Base-by-base conservation (phyloP, 2,888 invertebrate species). In the Erebia aethiops region DNA sequence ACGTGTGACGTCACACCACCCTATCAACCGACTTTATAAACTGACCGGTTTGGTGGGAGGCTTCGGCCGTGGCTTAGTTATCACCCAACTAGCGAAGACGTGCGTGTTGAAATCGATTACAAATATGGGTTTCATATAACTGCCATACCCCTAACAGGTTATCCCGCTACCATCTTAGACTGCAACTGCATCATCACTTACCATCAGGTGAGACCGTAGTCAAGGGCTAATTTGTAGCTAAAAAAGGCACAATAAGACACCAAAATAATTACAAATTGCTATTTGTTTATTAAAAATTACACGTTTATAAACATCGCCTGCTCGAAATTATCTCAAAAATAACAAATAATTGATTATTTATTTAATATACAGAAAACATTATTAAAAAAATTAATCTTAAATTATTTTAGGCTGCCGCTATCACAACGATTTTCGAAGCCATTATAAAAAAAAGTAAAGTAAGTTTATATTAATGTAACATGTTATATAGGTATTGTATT, bases 221-320 rank as follows among this genome's bases (percentile, higher is more conserved):
- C 35, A 35, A 13, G 43, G 9, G 43, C 10, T 43, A 46, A 26
- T 13, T 46, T 10, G 46, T 46, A 13, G 13, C 14, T 51, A 54
- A 9, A 56, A 4, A 56, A 56, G 5, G 13, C 4, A 8, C 2
- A 80, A 78, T 78, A 71, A 80, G 79, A 80, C 76, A 69, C 71
- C 57, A 76, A 16, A 73, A 75, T 77, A 81, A 82, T 81, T 84
- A 84, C 81, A 85, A 84, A 84, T 81, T 83, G 78, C 85, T 85
- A 85, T 84, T 82, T 81, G 76, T 85, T 84, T 84, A 84, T 81
- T 85, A 79, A 84, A 84, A 84, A 82, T 83, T 85, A 85, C 83
- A 82, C 76, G 73, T 79, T 77, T 43, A 80, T 81, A 81, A 77
- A 81, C 81, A 51, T 54, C 76, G 75, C 75, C 76, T 72, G 72